A percentile compares a stretch with the other conserved stretches of the same genome.
phyloP scores from a whole-genome alignment of 2,113 vertebrate genomes.

The Perognathus longimembris region DNA sequence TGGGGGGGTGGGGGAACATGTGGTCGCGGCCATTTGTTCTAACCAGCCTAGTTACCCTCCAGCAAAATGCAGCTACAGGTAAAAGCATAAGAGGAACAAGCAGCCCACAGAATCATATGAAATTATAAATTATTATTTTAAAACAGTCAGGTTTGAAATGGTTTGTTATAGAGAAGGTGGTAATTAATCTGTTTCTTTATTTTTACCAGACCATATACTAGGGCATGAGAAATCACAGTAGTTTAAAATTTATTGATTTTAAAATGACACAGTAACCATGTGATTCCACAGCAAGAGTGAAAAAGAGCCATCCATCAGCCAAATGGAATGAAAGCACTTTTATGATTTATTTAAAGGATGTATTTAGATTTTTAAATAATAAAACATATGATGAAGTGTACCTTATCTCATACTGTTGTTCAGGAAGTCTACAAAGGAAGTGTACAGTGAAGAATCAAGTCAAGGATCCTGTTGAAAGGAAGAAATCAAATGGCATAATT shows the following conservation, averaged over 20 bases:
- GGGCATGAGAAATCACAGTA: not conserved
- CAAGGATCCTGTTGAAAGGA: constrained; percentile 6
- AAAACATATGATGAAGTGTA: constrained; percentile 52
- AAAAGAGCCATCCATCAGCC: not conserved
- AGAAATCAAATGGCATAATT: too few relatives aligned
- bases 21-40: not conserved
- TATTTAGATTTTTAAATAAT: constrained; percentile 71
- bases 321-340: constrained; percentile 65
- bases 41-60: accelerated
- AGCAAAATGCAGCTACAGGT: not conserved
- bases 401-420: constrained; percentile 39
- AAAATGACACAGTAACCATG: constrained; percentile 66
- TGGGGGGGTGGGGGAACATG: too few relatives aligned
- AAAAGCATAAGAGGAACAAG: not conserved
- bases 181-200: constrained; percentile 38
- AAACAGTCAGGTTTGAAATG: not conserved
- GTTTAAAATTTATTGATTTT: constrained; percentile 50
- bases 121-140: not conserved
- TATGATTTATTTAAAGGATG: constrained; percentile 60
- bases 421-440: constrained; percentile 8
- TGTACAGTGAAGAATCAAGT: not conserved
- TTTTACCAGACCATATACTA: constrained; percentile 27
- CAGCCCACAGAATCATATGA: not conserved
- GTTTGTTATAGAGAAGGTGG: not conserved
- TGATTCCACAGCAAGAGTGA: constrained; percentile 35